Percentiles rank a stretch among this genome's conserved stretches.
Evolutionary conservation across 2,113 vertebrate species (phyloP).

Genomic region (Puntigrus tetrazona): DNA sequence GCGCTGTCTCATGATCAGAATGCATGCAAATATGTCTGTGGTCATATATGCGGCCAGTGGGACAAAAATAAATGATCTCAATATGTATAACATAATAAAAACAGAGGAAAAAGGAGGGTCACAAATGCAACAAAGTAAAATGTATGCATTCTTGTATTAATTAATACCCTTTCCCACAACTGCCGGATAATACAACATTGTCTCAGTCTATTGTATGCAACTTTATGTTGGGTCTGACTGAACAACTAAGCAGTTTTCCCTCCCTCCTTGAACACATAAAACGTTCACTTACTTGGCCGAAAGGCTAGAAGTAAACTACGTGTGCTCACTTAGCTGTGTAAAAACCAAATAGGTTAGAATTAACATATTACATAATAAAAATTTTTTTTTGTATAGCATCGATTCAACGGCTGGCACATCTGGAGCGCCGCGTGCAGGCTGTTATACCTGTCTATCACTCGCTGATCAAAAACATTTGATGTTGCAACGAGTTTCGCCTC

Average conservation of each 20-base stretch:
- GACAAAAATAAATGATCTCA: not conserved
- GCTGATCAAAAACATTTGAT: not conserved
- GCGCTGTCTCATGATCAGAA: not conserved
- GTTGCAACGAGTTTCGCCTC: not conserved
- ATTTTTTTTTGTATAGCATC: not conserved
- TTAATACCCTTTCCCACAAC: not conserved
- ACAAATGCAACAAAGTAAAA: not conserved
- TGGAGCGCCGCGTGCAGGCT: slow-evolving; percentile 34
- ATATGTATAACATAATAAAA: not conserved
- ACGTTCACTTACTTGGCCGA: not conserved
- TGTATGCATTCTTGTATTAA: not conserved
- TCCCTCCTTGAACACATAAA: not conserved
- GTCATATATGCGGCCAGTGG: not conserved
- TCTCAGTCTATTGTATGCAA: not conserved
- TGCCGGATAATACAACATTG: not conserved
- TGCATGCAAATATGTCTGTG: not conserved
- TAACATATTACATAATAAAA: not conserved
- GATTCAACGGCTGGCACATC: slow-evolving; percentile 46
- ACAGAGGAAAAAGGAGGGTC: not conserved
- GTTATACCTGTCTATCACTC: not conserved
- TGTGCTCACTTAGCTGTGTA: not conserved
- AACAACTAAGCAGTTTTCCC: not conserved
- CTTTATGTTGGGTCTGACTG: not conserved
- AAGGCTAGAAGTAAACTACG: not conserved
- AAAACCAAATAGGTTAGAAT: no score